Base-by-base conservation (phyloP, 2,888 invertebrate genomes). In the Diarsia dahlii region DNA sequence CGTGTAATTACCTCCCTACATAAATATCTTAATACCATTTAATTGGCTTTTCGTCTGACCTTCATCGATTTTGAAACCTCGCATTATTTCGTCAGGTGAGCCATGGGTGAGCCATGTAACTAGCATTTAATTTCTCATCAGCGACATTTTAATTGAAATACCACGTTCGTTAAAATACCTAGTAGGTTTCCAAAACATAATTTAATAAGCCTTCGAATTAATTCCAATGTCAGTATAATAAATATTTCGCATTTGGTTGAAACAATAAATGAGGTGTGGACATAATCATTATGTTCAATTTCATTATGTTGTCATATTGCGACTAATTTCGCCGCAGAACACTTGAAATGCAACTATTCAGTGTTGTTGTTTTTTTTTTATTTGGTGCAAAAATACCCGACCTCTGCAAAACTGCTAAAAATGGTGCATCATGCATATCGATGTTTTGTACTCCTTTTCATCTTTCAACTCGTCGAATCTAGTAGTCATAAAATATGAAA, bases 161-260 rank as follows among this genome's bases (percentile, higher is more conserved):
- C 23, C 10, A n/a, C n/a, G 9, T 56, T 78, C 73, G 65, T 84
- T 74, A 74, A 75, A 81, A 82, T 78, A 82, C 54, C 73, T 46
- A 15, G 67, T 65, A 62, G 13, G 73, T 78, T 70, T 56, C 39
- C 50, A 70, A 72, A 67, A 62, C 18, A 45, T 71, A 66, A 72
- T 67, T 76, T 45, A 69, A 50, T 71, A 63, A 81, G n/a, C 69
- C 75, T 84, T 71, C 62, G 6, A 65, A 68, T 68, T 79, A 63
- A 81, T 74, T 83, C 45, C 84, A 81, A 83, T 83, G 80, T 69
- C 84, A 66, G 20, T 72, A 45, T 64, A 75, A 67, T 81, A 63
- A 68, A 0, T 77, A 52, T 58, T 64, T 64, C n/a, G 71, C 39
- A 64, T 71, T n/a, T 50, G 64, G 34, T 68, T 65, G 54, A 60